phyloP scores from a whole-genome alignment of 2,797 vertebrate species.

The Octomys mimax region DNA sequence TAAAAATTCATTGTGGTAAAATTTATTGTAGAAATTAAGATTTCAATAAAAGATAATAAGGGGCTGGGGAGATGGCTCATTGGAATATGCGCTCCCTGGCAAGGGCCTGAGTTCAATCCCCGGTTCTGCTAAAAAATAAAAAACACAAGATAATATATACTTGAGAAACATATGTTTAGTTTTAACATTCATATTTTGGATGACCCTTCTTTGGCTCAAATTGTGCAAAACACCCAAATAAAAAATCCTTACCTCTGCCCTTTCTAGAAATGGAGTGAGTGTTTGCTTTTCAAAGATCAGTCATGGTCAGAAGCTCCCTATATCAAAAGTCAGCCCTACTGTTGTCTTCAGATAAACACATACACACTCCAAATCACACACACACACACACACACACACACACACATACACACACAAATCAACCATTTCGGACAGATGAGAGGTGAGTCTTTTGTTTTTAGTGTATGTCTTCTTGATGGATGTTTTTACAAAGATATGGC shows the following conservation, averaged over 20 bases:
- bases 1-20: not conserved
- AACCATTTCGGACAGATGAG: not conserved
- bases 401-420: not conserved
- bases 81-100: no score
- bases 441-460: not conserved
- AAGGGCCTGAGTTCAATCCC: no score
- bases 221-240: slow-evolving; percentile 66
- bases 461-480: not conserved
- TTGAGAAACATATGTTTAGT: slow-evolving; percentile 49
- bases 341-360: slow-evolving; percentile 49
- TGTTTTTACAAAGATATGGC: slow-evolving; percentile 37
- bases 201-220: slow-evolving; percentile 59
- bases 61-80: no score
- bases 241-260: slow-evolving; percentile 64
- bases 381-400: not conserved
- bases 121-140: no score
- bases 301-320: slow-evolving; percentile 51
- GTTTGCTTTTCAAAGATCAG: slow-evolving; percentile 74
- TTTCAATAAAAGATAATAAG: slow-evolving; percentile 65
- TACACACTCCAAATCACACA: not conserved
- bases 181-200: slow-evolving; percentile 48
- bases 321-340: slow-evolving; percentile 48
- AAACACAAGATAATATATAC: slow-evolving; percentile 53
- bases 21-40: slow-evolving; percentile 47
- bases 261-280: slow-evolving; percentile 73